Evolutionary conservation across 2,797 vertebrate genomes (phyloP).

Genomic region (Alexandromys oeconomus): DNA sequence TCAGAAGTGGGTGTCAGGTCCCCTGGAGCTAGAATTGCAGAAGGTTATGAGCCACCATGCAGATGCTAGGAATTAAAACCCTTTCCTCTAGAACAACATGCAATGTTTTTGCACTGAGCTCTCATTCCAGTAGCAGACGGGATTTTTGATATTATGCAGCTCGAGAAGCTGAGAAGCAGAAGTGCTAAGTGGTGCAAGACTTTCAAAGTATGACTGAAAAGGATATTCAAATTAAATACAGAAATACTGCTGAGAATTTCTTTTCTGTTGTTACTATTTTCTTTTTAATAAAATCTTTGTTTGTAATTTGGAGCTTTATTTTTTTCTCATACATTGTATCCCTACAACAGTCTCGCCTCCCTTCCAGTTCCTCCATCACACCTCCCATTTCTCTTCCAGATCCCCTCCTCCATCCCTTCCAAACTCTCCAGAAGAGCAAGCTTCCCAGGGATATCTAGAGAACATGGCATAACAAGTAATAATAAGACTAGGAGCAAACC

Average conservation of each 20-base stretch:
- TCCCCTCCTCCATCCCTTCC: too few relatives aligned
- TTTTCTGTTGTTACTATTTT: background rate
- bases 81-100: background rate
- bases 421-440: background rate
- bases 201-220: background rate
- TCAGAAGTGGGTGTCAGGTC: background rate
- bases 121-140: too few relatives aligned
- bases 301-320: background rate
- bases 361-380: background rate
- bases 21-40: background rate
- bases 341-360: background rate
- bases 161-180: background rate
- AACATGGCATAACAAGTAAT: background rate
- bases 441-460: background rate
- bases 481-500: background rate
- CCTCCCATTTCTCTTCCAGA: background rate
- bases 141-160: background rate
- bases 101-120: background rate
- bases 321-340: background rate
- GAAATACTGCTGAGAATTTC: background rate
- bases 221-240: background rate
- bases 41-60: background rate
- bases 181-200: background rate
- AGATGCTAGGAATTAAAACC: background rate
- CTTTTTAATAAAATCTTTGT: background rate